Evolutionary conservation across 2,113 vertebrate species (phyloP).

Genomic region (Excalfactoria chinensis): DNA sequence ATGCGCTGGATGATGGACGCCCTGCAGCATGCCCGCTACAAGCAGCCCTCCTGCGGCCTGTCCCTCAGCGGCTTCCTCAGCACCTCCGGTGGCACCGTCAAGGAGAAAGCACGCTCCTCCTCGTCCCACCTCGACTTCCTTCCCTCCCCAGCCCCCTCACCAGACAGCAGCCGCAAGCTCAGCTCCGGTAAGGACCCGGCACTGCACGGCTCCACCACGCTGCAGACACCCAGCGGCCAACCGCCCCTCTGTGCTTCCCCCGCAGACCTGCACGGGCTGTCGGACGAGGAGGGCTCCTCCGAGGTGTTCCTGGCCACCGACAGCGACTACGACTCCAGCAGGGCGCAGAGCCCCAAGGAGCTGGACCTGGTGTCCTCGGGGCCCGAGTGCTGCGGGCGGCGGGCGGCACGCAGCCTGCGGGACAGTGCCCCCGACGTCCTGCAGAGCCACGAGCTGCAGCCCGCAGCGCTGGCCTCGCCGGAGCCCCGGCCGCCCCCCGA

Average conservation of each 20-base stretch:
- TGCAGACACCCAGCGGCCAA: rapidly evolving
- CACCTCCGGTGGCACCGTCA: slow-evolving; percentile 61
- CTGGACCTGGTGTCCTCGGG: slow-evolving; percentile 85
- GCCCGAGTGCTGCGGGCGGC: slow-evolving; percentile 71
- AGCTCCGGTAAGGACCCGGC: slow-evolving; percentile 74
- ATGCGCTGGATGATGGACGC: slow-evolving; percentile 92
- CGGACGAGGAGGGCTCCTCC: slow-evolving; percentile 88
- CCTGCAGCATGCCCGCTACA: slow-evolving; percentile 90
- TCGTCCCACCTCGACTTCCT: slow-evolving; percentile 86
- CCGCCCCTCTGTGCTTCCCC: not conserved
- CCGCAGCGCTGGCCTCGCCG: not conserved
- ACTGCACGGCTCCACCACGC: not conserved
- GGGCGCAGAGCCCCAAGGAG: slow-evolving; percentile 88
- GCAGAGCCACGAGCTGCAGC: slow-evolving; percentile 79
- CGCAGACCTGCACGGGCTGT: slow-evolving; percentile 82
- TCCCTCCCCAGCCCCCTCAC: slow-evolving; percentile 85
- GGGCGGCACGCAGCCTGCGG: slow-evolving; percentile 60
- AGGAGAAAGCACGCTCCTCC: slow-evolving; percentile 80
- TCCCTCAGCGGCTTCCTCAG: slow-evolving; percentile 85
- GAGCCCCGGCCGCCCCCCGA: slow-evolving; percentile 54
- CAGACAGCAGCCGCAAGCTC: slow-evolving; percentile 82
- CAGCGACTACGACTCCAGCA: slow-evolving; percentile 89
- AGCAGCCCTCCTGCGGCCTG: slow-evolving; percentile 86
- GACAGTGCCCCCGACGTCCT: slow-evolving; percentile 86
- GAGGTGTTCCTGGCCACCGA: slow-evolving; percentile 92